phyloP scores from a whole-genome alignment of 2,113 vertebrate genomes.

The Bubo bubo region DNA sequence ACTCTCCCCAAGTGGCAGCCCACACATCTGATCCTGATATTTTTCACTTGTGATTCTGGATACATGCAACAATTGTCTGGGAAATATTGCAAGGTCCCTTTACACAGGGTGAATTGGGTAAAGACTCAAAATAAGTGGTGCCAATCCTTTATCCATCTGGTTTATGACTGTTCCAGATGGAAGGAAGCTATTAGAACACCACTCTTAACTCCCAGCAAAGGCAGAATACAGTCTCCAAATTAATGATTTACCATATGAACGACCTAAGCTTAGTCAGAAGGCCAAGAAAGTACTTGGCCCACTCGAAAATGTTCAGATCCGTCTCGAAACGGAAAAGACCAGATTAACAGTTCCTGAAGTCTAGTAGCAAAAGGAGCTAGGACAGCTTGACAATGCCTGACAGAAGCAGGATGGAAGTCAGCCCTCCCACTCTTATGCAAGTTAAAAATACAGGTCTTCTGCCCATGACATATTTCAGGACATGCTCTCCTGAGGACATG shows the following conservation, averaged over 20 bases:
- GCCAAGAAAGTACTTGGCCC: slow-evolving; percentile 71
- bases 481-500: neutral
- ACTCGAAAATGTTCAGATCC: slow-evolving; percentile 66
- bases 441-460: neutral
- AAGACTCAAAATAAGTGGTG: slow-evolving; percentile 49
- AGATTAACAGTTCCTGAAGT: slow-evolving; percentile 63
- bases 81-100: slow-evolving; percentile 31
- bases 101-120: slow-evolving; percentile 41
- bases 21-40: neutral
- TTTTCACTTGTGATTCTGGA: slow-evolving; percentile 23
- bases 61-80: slow-evolving; percentile 54
- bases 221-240: slow-evolving; percentile 36
- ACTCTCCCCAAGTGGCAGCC: neutral
- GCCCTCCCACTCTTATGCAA: neutral
- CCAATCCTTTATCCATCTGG: slow-evolving; percentile 67
- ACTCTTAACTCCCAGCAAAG: slow-evolving; percentile 54
- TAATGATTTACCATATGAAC: slow-evolving; percentile 60
- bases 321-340: slow-evolving; percentile 51
- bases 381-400: neutral
- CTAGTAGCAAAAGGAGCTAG: slow-evolving; percentile 32
- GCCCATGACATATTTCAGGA: neutral
- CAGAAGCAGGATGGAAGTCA: slow-evolving; percentile 19
- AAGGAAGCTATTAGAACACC: slow-evolving; percentile 60
- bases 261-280: slow-evolving; percentile 40
- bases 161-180: slow-evolving; percentile 67